Conservation (phyloP, 2,797 vertebrate species). For the Sebastes hubbsi region DNA sequence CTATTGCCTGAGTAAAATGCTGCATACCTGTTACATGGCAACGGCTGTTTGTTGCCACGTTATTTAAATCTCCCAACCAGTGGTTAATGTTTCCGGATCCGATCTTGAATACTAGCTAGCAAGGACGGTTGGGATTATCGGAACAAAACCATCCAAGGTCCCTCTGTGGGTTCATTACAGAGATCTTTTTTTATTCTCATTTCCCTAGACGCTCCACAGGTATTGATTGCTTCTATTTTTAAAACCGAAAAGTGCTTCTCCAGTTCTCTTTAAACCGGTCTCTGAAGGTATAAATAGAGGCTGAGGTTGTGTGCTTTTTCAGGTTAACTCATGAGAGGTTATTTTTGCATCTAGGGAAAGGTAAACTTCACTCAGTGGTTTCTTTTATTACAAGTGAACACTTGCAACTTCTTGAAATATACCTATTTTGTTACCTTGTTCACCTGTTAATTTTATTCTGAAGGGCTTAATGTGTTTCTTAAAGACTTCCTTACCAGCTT, state of each 20-base stretch:
- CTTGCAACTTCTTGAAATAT: background rate
- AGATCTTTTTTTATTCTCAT: background rate
- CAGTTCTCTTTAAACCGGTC: background rate
- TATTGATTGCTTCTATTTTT: slow-evolving; percentile 26
- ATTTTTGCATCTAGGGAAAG: background rate
- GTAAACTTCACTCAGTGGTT: background rate
- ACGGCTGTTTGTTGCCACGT: background rate
- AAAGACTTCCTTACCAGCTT: background rate
- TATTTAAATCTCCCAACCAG: background rate
- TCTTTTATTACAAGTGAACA: background rate
- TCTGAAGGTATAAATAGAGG: slow-evolving; percentile 43
- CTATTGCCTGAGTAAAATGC: background rate
- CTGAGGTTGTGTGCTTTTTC: slow-evolving; percentile 14
- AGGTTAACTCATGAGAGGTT: slow-evolving; percentile 24
- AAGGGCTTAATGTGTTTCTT: background rate
- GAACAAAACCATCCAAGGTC: background rate
- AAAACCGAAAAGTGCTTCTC: background rate
- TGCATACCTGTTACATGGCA: background rate
- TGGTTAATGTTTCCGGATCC: background rate
- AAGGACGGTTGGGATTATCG: background rate
- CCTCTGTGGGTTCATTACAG: background rate
- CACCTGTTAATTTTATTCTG: background rate
- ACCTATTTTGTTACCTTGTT: background rate
- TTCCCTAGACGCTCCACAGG: background rate
- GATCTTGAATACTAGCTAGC: background rate